Base-by-base conservation (phyloP, 2,113 vertebrate species). In the Crotophaga sulcirostris region DNA sequence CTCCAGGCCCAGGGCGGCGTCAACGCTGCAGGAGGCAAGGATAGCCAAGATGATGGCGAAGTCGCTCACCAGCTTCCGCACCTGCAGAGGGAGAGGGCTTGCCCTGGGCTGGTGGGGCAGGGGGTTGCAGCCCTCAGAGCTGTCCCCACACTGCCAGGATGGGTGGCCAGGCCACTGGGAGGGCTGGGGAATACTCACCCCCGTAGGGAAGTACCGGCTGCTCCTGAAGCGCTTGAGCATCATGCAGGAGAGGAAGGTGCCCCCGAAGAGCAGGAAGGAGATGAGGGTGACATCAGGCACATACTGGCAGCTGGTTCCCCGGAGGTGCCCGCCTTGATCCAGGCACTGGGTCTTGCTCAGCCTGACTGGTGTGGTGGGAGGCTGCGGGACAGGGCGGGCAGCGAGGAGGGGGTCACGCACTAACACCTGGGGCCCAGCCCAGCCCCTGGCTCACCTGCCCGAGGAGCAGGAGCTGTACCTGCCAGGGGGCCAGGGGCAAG, bases 41-140 rank as follows among this genome's bases (percentile, higher is more conserved):
- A 98, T 98, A 69, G 98, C 96, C 95, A 98, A 76, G 91, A 98
- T 95, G 42, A 98, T 94, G 44, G 98, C 98, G 1, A 98, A 98
- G 95, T 98, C 98, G 0, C 98, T 95, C 66, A 98, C 95, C 49
- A 97, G 67, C 69, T 97, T 98, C 77, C 98, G 82, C 49, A 98
- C 91, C 98, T 98, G 89, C 68, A 70, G 40, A 5, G 12, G 33
- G 76, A 83, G 40, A 59, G 18, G 12, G 10, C n/a, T 92, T 83
- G 51, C 17, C 28, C 58, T 38, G 17, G n/a, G 54, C 79, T 91
- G 40, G 40, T 9, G 1, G 16, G 21, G 4, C 1, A 2, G 7
- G n/a, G 47, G 2, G 5, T 3, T 3, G 1, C 45, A 85, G 60
- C 55, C 66, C 28, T 51, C 7, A 8, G 72, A 51, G 15, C 49